Percentiles rank a stretch among this genome's conserved stretches.
Evolutionary conservation across 2,113 vertebrate species (phyloP).

Genomic region (Rhabdomys dilectus): DNA sequence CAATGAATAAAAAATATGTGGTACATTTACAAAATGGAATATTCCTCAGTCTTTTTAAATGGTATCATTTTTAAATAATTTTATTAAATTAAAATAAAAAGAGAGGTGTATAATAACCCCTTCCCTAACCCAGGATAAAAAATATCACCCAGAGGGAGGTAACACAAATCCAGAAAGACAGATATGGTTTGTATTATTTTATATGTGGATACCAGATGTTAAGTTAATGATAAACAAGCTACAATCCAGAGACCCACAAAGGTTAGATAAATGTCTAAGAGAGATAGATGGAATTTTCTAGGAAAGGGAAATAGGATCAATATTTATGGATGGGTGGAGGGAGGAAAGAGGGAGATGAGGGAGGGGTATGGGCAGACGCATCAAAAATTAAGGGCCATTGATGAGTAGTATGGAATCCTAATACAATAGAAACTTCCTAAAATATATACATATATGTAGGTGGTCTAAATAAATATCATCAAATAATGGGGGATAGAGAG

Average conservation of each 20-base stretch:
- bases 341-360: not conserved
- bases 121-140: not conserved
- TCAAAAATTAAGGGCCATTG: not conserved
- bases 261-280: not conserved
- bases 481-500: not conserved
- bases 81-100: too few relatives aligned
- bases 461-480: not conserved
- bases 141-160: not conserved
- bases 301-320: not conserved
- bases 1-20: not conserved
- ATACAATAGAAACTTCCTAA: not conserved
- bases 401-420: not conserved
- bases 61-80: too few relatives aligned
- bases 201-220: not conserved
- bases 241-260: not conserved
- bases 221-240: not conserved
- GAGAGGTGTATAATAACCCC: too few relatives aligned
- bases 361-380: not conserved
- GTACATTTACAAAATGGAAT: not conserved
- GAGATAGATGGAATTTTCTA: not conserved
- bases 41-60: not conserved
- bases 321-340: not conserved
- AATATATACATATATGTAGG: not conserved
- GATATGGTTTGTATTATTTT: not conserved
- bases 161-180: not conserved